Conservation (phyloP, 2,113 vertebrate genomes). For the Thymallus thymallus region DNA sequence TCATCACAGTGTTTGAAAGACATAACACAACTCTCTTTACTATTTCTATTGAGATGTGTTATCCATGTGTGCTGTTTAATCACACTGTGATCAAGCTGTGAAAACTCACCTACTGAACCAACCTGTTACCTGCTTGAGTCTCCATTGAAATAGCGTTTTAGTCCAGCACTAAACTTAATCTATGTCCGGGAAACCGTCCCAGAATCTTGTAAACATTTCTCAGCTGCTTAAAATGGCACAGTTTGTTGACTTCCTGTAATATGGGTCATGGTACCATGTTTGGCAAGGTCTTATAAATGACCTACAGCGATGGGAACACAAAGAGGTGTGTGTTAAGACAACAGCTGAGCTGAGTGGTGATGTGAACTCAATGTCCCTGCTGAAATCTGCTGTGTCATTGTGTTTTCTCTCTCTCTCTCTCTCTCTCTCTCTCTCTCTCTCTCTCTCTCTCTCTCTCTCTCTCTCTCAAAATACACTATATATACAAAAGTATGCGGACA, state of each 20-base stretch:
- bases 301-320: slow-evolving; percentile 41
- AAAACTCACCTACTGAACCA: background rate
- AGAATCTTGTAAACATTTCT: background rate
- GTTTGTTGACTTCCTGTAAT: slow-evolving; percentile 1
- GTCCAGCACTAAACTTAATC: no score
- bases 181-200: background rate
- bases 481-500: no score
- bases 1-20: no score
- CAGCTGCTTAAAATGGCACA: background rate
- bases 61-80: no score
- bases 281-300: slow-evolving; percentile 29
- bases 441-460: slow-evolving; percentile 9
- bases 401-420: slow-evolving; percentile 18
- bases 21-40: no score
- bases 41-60: no score
- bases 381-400: slow-evolving; percentile 70
- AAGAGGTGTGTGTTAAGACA: slow-evolving; percentile 41
- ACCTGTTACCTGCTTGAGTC: background rate
- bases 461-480: no score
- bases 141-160: no score
- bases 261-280: slow-evolving; percentile 15
- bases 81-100: no score
- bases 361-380: slow-evolving; percentile 40
- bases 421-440: slow-evolving; percentile 15
- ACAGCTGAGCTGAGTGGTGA: background rate